A percentile compares a stretch with the other conserved stretches of the same genome.
These are phyloP conservation scores for Clarias gariepinus DNA, from an alignment of 2,113 vertebrate species.

Conservation along the genomic window DNA sequence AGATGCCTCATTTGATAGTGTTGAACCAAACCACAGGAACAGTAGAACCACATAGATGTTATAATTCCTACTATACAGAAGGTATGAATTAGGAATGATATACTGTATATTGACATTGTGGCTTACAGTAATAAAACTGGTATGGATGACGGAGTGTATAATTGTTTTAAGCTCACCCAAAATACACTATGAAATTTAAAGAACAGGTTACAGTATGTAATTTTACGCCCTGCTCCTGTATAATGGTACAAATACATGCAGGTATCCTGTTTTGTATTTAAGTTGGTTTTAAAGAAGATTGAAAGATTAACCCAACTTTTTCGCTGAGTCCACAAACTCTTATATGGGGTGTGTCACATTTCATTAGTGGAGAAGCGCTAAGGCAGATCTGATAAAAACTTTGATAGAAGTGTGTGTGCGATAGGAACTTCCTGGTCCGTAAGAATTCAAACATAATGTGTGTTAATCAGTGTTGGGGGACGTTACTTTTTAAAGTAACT, in stretches of 20 bases:
- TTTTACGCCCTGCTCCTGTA: not conserved
- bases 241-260: not conserved
- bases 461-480: not conserved
- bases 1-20: not conserved
- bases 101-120: not conserved
- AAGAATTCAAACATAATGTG: not conserved
- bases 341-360: not conserved
- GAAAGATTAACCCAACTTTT: not conserved
- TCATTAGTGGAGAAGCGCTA: not conserved
- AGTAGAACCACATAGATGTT: not conserved
- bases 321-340: not conserved
- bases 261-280: not conserved
- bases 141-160: no score
- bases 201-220: no score
- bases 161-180: no score
- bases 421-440: not conserved
- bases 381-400: slow-evolving; percentile 7
- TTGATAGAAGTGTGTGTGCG: not conserved
- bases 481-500: no score
- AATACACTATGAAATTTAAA: no score
- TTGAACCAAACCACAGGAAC: not conserved
- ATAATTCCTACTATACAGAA: not conserved
- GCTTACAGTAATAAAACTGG: not conserved
- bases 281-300: not conserved
- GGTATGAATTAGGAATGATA: not conserved